These are phyloP conservation scores for Liopterus haemorrhoidalis DNA, from an alignment of 2,888 invertebrate genomes.

Conservation along the genomic window DNA sequence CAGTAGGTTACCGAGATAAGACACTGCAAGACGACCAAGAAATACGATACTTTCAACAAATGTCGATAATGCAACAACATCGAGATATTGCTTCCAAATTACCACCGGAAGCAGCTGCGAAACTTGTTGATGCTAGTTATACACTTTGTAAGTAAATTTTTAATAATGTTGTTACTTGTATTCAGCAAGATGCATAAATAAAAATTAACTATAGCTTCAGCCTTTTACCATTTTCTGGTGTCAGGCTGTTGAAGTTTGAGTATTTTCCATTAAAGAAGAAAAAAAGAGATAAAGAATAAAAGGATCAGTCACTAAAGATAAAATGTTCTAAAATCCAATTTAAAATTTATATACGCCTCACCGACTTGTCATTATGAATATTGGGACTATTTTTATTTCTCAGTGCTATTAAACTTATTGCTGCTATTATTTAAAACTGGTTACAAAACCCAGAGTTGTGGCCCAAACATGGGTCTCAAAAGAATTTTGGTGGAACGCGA, in stretches of 20 bases:
- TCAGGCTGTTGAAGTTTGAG: conserved; percentile 5
- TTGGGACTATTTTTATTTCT: no score
- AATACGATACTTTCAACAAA: conserved; percentile 62
- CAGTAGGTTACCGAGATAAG: conserved; percentile 70
- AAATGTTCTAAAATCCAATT: no score
- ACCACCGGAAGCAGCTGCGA: conserved; percentile 66
- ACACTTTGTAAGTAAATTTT: conserved; percentile 60
- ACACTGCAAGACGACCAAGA: conserved; percentile 70
- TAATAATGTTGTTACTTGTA: not conserved
- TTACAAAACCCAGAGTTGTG: no score
- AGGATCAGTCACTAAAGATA: no score
- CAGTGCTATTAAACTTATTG: no score
- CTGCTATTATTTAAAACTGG: no score
- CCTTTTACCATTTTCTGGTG: conserved; percentile 5
- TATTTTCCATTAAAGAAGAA: no score
- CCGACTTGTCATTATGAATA: no score
- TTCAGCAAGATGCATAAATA: conserved; percentile 2
- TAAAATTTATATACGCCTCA: no score
- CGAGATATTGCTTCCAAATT: conserved; percentile 64
- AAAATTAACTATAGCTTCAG: conserved; percentile 9
- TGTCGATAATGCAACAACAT: conserved; percentile 62
- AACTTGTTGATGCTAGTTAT: conserved; percentile 63
- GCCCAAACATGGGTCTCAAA: no score
- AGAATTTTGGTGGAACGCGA: no score
- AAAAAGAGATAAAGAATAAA: no score